Conservation (phyloP, 1,140 invertebrate species). For the Psix sp. region DNA sequence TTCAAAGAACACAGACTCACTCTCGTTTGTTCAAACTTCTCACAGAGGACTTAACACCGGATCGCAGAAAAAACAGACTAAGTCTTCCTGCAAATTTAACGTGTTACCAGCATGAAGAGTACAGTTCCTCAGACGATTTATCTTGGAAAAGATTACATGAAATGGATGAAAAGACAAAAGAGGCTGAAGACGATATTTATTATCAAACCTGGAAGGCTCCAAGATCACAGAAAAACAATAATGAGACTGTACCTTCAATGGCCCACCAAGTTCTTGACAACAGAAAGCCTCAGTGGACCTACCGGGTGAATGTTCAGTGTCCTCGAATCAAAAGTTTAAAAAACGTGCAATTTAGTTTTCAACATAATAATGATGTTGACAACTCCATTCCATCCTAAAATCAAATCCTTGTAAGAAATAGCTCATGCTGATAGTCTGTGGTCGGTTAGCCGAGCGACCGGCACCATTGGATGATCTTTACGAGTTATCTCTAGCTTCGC, state of each 20-base stretch:
- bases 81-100: conserved; percentile 56
- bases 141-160: conserved; percentile 60
- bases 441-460: conserved; percentile 66
- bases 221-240: conserved; percentile 60
- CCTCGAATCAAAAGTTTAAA: conserved; percentile 79
- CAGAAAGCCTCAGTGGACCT: conserved; percentile 66
- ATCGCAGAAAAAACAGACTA: conserved; percentile 41
- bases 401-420: conserved; percentile 51
- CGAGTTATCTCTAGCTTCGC: conserved; percentile 70
- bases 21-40: conserved; percentile 83
- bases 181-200: conserved; percentile 69
- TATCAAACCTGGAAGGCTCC: conserved; percentile 80
- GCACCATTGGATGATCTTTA: conserved; percentile 66
- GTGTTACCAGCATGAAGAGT: conserved; percentile 62
- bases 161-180: conserved; percentile 70
- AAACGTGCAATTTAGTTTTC: conserved; percentile 76
- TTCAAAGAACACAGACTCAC: conserved; percentile 84
- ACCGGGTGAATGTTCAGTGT: conserved; percentile 73
- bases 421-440: conserved; percentile 69
- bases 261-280: conserved; percentile 72
- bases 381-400: conserved; percentile 44
- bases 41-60: conserved; percentile 78
- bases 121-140: conserved; percentile 63
- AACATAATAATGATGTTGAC: conserved; percentile 7
- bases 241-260: conserved; percentile 77